A percentile compares a stretch with the other conserved stretches of the same genome.
phyloP scores from a whole-genome alignment of 1,140 invertebrate species.

The Elysia chlorotica region DNA sequence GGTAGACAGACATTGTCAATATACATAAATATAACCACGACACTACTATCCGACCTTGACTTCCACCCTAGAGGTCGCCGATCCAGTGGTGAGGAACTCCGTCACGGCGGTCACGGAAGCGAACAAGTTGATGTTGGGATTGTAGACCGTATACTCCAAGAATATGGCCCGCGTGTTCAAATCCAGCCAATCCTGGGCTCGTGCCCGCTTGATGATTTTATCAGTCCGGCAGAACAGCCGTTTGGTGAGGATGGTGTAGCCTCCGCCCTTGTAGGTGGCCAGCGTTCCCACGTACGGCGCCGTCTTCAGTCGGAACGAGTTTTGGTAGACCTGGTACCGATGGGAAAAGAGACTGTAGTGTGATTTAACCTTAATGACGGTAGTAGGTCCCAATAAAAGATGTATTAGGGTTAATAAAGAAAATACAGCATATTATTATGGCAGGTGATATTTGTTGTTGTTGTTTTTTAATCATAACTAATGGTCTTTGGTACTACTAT shows the following conservation, averaged over 20 bases:
- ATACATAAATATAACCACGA: too few species aligned
- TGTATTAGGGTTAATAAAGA: not conserved
- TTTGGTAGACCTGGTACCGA: slow-evolving; percentile 57
- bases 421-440: not conserved
- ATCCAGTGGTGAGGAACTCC: slow-evolving; percentile 48
- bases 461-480: too few species aligned
- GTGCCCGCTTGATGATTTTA: slow-evolving; percentile 27
- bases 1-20: too few species aligned
- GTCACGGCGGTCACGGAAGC: slow-evolving; percentile 46
- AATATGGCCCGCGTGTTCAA: slow-evolving; percentile 64
- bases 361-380: too few species aligned
- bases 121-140: slow-evolving; percentile 62
- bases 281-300: slow-evolving; percentile 54
- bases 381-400: too few species aligned
- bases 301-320: slow-evolving; percentile 50
- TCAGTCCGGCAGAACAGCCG: slow-evolving; percentile 35
- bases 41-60: slow-evolving; percentile 55
- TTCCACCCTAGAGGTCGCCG: slow-evolving; percentile 45
- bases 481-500: too few species aligned
- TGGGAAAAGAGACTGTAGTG: too few species aligned
- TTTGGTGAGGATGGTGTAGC: slow-evolving; percentile 51
- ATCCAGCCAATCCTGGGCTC: slow-evolving; percentile 63
- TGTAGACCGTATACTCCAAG: slow-evolving; percentile 67
- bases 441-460: too few species aligned
- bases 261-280: slow-evolving; percentile 59